Base-by-base conservation (phyloP, 2,113 vertebrate genomes). In the Macroglossus sobrinus region DNA sequence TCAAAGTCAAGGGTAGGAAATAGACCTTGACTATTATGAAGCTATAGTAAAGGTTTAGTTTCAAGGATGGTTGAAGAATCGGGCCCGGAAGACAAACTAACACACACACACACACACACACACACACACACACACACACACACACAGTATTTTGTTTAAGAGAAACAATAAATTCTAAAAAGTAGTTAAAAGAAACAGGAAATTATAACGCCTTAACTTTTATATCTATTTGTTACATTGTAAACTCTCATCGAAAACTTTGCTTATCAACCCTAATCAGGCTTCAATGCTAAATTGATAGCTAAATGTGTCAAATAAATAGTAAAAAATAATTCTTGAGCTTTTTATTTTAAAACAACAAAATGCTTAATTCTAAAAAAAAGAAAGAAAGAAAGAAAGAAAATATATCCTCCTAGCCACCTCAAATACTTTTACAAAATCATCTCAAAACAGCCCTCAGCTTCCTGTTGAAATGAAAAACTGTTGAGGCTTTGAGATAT, bases 291-390 rank as follows among this genome's bases (percentile, higher is more conserved):
- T 53, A 86, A 85, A 13, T 55, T 47, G 0, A 57, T 43, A 45
- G 24, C n/a, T 75, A 64, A 66, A 84, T 91, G 33, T 81, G n/a
- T 82, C 80, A 93, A 71, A 35, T 84, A 95, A 57, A 82, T 61
- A 88, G 1, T n/a, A 53, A 89, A 78, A 81, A 72, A 69, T 91
- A 93, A 90, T 68, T 84, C 35, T 22, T 28, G 47, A 89, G 10
- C 19, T 55, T 71, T 72, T 45, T 93, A 59, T 59, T 87, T 85
- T 33, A 82, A 86, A 80, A 76, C 38, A 68, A 71, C 21, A 45
- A 88, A 88, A 5, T 61, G 13, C 40, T 74, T 66, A 26, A 53
- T 71, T 76, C 19, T 55, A 50, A 33, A 40, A 59, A 74, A 92
- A 72, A 59, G 38, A 90, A 47, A 94, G 61, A 71, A n/a, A n/a